phyloP scores from a whole-genome alignment of 1,140 invertebrate genomes.

The Homalodisca vitripennis region DNA sequence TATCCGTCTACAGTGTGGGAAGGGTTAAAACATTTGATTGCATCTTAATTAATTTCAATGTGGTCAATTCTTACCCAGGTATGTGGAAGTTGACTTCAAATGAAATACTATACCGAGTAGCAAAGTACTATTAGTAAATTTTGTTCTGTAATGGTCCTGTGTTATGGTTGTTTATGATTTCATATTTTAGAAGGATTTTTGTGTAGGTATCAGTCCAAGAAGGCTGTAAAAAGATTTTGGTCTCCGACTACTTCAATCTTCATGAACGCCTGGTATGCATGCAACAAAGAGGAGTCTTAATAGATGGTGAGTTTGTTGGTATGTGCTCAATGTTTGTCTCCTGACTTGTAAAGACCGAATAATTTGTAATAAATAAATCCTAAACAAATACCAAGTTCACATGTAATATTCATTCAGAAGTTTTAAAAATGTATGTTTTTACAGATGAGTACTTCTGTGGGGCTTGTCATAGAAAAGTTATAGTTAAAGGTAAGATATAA shows the following conservation, averaged over 20 bases:
- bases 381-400: not conserved
- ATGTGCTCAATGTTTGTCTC: not conserved
- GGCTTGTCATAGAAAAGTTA: slow-evolving; percentile 70
- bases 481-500: slow-evolving; percentile 58
- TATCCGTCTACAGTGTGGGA: too few relatives aligned
- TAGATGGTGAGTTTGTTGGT: slow-evolving; percentile 54
- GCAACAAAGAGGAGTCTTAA: slow-evolving; percentile 73
- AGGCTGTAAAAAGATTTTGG: slow-evolving; percentile 84
- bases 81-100: too few relatives aligned
- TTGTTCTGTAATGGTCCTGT: too few relatives aligned
- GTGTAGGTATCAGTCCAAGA: slow-evolving; percentile 77
- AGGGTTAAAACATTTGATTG: too few relatives aligned
- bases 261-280: slow-evolving; percentile 74
- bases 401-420: slow-evolving; percentile 20
- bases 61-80: too few relatives aligned
- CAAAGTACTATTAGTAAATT: too few relatives aligned
- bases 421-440: slow-evolving; percentile 42
- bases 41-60: too few relatives aligned
- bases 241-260: slow-evolving; percentile 87
- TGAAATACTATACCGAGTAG: too few relatives aligned
- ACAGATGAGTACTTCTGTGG: slow-evolving; percentile 71
- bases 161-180: too few relatives aligned
- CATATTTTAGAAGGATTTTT: too few relatives aligned
- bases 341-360: too few relatives aligned
- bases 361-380: too few relatives aligned